Evolutionary conservation across 2,797 vertebrate species (phyloP), one percentile per base, ranked within the genome.

Genomic region (Sphaeramia orbicularis): DNA sequence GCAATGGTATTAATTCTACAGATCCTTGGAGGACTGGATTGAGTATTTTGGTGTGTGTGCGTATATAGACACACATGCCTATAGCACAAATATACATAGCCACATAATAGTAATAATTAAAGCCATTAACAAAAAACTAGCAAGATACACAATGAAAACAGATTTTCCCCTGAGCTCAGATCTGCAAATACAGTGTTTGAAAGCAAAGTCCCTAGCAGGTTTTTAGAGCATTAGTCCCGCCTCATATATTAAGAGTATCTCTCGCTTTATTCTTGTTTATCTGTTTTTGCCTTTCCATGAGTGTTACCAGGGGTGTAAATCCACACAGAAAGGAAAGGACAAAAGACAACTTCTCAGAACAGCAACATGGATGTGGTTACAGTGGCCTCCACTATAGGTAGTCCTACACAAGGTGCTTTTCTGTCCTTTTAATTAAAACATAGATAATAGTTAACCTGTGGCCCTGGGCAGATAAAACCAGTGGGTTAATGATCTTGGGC

Each of bases 361-460:
- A 77, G 75, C 69, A 67, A 65, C 53, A 64, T 7, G 35, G 19
- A 35, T 37, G 58, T 38, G 50, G 32, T 51, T 45, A 30, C 36
- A 59, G 12, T 13, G 12, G n/a, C 41, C 53, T 59, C 58, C 21
- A 37, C 30, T 27, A 12, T 30, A 57, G 73, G 43, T 47, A 4
- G 60, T 59, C 21, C 68, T 62, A 38, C 62, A 80, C 53, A 73
- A 76, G 78, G 75, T 71, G 70, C 64, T 86, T 84, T 76, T 65
- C 53, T 77, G 65, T 38, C 67, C 62, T 81, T 80, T 89, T 83
- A 89, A 86, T 89, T 81, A 87, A 81, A 86, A 80, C 24, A 81
- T 51, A 49, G 71, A 81, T 62, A 63, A 70, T 75, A 70, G 65
- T 75, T 80, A 75, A 80, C 64, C 42, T 56, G 44, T 62, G 52